phyloP scores from a whole-genome alignment of 1,140 invertebrate species.

The Akabosia matsudoensis region DNA sequence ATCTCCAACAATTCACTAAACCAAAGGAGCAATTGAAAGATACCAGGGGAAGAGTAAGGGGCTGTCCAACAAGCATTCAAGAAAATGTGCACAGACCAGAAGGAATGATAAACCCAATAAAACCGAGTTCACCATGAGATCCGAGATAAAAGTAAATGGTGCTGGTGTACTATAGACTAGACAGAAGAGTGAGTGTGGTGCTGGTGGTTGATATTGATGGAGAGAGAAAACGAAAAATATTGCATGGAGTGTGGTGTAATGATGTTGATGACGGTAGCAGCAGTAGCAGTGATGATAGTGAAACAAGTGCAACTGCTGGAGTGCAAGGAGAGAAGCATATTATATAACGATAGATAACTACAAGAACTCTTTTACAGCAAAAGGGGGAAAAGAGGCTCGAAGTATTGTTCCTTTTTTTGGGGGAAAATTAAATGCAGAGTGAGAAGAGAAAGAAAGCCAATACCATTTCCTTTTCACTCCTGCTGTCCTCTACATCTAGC shows the following conservation, averaged over 20 bases:
- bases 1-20: no score
- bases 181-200: background rate
- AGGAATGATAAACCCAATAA: no score
- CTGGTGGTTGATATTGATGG: background rate
- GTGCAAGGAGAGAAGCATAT: background rate
- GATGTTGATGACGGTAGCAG: background rate
- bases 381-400: background rate
- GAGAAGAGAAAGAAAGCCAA: background rate
- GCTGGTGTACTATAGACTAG: background rate
- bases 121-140: no score
- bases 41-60: no score
- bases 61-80: no score
- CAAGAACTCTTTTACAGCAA: background rate
- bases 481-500: background rate
- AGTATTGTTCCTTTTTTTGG: background rate
- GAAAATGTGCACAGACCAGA: no score
- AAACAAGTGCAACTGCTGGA: slow-evolving; percentile 3
- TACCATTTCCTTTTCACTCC: background rate
- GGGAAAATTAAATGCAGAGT: background rate
- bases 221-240: background rate
- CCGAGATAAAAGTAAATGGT: background rate
- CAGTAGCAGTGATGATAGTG: background rate
- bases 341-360: background rate
- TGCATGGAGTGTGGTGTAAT: background rate
- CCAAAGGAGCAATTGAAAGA: no score